Evolutionary conservation across 2,113 vertebrate species (phyloP), one percentile per base, ranked within the genome.

Genomic region (Polypterus bichir): DNA sequence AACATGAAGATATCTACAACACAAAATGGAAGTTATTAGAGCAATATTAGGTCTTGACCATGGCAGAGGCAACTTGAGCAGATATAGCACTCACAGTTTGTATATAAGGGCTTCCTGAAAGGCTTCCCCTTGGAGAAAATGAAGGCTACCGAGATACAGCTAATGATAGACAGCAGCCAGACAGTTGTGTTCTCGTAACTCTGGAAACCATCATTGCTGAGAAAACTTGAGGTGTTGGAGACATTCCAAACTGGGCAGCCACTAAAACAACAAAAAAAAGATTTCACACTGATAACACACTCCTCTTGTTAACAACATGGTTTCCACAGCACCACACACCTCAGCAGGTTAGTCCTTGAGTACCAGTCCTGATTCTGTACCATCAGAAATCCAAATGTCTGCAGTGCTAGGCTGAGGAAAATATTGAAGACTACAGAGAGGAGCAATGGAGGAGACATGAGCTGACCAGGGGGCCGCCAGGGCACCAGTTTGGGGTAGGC

Each of bases 41-140:
- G 51, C 10, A 59, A 9, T 73, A 9, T 7, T 0, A 59, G 44
- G 63, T 46, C 46, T 66, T 57, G 1, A 2, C 45, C 3, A 46
- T 54, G 2, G 59, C 65, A 5, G 5, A 3, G 69, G 46, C 3
- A 1, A 9, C 44, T 46, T 3, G 44, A 47, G 54, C 7, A 1
- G 46, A 27, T n/a, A 44, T 6, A 27, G 8, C 68, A 77, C 87
- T 88, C 72, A 89, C 87, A 81, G 68, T 89, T 89, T 51, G 62
- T 88, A 60, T 85, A 84, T 49, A 81, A 69, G 1, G 87, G 84
- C 58, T 86, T 77, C 68, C 86, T 75, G 66, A 89, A 89, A 5
- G 86, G 87, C 49, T 73, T 83, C 69, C 87, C 87, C 74, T 86
- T 89, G 51, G 86, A 88, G 77, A 88, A 86, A 59, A 82, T 73